These are phyloP conservation scores for Paramuricea clavata DNA, from an alignment of 92 coral and sea anemone species.

Conservation along the genomic window DNA sequence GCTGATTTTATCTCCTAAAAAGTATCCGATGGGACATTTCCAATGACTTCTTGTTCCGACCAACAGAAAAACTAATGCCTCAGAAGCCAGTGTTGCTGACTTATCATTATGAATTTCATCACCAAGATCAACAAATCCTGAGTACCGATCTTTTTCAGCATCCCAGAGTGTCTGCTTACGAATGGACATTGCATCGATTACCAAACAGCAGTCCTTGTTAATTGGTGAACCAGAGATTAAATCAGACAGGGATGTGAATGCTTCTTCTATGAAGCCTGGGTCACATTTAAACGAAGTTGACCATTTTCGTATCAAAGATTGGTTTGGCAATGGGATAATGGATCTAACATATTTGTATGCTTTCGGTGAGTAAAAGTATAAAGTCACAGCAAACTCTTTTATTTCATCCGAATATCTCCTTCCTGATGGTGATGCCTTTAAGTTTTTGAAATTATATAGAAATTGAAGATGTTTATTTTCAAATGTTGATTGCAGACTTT, in stretches of 20 bases:
- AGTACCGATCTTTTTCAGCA: not conserved
- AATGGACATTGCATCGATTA: conserved; percentile 4
- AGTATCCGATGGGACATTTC: not conserved
- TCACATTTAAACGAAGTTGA: not conserved
- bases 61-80: not conserved
- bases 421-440: not conserved
- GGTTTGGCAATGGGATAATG: not conserved
- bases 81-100: not conserved
- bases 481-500: not conserved
- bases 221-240: not conserved
- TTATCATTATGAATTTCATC: not conserved
- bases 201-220: conserved; percentile 16
- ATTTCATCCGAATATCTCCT: conserved; percentile 2
- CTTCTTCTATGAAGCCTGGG: conserved; percentile 1
- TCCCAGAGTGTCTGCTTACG: not conserved
- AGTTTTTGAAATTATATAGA: not conserved
- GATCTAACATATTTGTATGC: not conserved
- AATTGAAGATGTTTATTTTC: conserved; percentile 11
- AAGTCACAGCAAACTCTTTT: not conserved
- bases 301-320: not conserved
- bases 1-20: not conserved
- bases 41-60: not conserved
- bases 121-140: not conserved
- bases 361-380: not conserved
- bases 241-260: conserved; percentile 8